Evolutionary conservation across 23 tunicate genomes (phyloP), one percentile per base, ranked within the genome.

Genomic region (Botrylloides violaceus): DNA sequence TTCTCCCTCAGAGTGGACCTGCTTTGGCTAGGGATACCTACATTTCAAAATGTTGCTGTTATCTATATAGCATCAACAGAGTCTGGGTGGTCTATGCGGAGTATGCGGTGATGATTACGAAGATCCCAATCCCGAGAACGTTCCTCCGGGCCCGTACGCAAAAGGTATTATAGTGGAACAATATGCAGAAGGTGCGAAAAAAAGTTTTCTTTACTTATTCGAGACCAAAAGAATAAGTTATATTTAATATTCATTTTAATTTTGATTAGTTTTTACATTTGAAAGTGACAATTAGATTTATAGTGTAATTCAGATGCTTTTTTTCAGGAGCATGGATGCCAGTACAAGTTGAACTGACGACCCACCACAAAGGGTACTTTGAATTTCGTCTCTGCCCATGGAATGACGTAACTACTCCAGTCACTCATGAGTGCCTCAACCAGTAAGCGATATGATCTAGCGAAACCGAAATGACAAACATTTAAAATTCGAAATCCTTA

Each of bases 311-410:
- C n/a, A n/a, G n/a, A n/a, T n/a, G n/a, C n/a, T n/a, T n/a, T n/a
- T n/a, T 59, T 59, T 18, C 73, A 83, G 90, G 78, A 7, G 34
- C 78, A 5, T 32, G 61, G 58, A 61, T 83, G 59, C 64, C 63
- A 23, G 80, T 68, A 1, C 66, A 64, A 22, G 77, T 86, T n/a
- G 63, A 86, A 36, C 58, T 86, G 35, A 86, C 95, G 7, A 84
- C 95, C 29, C 95, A 86, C 32, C 95, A 86, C 47, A 3, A 63
- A 37, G 95, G 95, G 20, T 86, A 23, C 49, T 86, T 86, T 30
- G 81, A 80, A 59, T 86, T 86, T 57, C 62, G 84, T 21, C 65
- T 86, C 32, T 86, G 95, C 73, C 63, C 49, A 24, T 77, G 82
- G 82, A 63, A 83, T 49, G 47, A 83, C 59, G 77, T 71, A 23